Percentiles rank a stretch among this genome's conserved stretches.
Conservation (phyloP, 2,888 invertebrate species). For the Gastrophysa polygoni region DNA sequence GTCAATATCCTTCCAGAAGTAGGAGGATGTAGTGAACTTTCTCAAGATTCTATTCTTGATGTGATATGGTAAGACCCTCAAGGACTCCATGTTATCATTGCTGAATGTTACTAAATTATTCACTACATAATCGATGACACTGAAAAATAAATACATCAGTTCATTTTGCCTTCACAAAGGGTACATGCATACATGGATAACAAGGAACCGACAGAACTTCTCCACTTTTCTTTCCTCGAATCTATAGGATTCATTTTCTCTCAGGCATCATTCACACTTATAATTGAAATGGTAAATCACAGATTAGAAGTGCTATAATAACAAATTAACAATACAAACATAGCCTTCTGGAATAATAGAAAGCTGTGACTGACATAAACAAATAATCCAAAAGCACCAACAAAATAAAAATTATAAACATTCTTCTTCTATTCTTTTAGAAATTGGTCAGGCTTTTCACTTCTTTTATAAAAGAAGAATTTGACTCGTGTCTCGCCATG, state of each 20-base stretch:
- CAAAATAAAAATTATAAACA: no score
- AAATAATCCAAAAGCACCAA: not conserved
- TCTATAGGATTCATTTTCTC: not conserved
- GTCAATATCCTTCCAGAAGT: constrained; percentile 42
- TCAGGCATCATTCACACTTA: no score
- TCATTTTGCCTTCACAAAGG: no score
- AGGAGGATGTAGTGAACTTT: constrained; percentile 41
- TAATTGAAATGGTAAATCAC: no score
- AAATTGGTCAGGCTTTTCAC: no score
- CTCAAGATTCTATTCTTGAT: constrained; percentile 49
- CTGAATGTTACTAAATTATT: constrained; percentile 40
- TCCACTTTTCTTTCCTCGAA: not conserved
- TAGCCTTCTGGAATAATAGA: no score
- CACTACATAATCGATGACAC: constrained; percentile 39
- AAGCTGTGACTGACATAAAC: no score
- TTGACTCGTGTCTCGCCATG: no score
- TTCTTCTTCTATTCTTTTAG: no score
- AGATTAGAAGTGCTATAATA: no score
- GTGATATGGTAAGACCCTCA: constrained; percentile 42
- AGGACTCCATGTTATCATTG: constrained; percentile 31
- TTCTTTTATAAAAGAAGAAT: no score
- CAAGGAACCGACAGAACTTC: constrained; percentile 14
- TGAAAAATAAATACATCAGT: constrained; percentile 19
- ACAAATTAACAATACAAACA: no score
- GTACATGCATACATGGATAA: not conserved